Base-by-base conservation (phyloP, 2,888 invertebrate genomes). In the Dryobotodes eremita region DNA sequence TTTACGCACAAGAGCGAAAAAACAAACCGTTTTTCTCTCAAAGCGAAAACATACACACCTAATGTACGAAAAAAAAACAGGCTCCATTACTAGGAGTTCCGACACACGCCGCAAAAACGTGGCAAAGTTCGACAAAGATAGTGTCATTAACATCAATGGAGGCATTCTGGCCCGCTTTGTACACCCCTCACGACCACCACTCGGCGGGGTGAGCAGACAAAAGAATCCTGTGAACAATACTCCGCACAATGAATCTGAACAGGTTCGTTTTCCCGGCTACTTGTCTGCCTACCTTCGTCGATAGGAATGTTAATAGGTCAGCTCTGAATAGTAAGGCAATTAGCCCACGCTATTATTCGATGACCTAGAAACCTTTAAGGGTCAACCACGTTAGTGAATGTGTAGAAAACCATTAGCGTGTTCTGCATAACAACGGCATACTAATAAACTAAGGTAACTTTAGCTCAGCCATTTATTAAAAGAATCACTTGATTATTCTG, bases 101-200 rank as follows among this genome's bases (percentile, higher is more conserved):
- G 78, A 79, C 82, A 82, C 78, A 79, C 66, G 73, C 82, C 82
- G 53, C 84, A 90, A 90, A 92, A 92, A 91, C 91, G 91, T 90
- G 87, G 80, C 84, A 68, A 86, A 85, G 77, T 82, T 84, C 80
- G 79, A 86, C 89, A 89, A 88, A 89, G 89, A 91, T 92, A 91
- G 92, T 93, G 92, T 90, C 92, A 92, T 93, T 93, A 92, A 89
- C 90, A 89, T 88, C 86, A 89, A 92, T 91, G 89, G 87, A 83
- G 85, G 87, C 89, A 86, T 90, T 90, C 80, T 83, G 68, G 55
- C 46, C 53, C 75, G 72, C 83, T 88, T 87, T 87, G 88, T 86
- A 57, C 64, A 77, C 74, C 72, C 81, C 68, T 78, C 87, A 82
- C 81, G 72, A 79, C 80, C 62, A 65, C 50, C 76, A 77, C 74